phyloP scores from a whole-genome alignment of 2,113 vertebrate species.

The Psephotus haematonotus region DNA sequence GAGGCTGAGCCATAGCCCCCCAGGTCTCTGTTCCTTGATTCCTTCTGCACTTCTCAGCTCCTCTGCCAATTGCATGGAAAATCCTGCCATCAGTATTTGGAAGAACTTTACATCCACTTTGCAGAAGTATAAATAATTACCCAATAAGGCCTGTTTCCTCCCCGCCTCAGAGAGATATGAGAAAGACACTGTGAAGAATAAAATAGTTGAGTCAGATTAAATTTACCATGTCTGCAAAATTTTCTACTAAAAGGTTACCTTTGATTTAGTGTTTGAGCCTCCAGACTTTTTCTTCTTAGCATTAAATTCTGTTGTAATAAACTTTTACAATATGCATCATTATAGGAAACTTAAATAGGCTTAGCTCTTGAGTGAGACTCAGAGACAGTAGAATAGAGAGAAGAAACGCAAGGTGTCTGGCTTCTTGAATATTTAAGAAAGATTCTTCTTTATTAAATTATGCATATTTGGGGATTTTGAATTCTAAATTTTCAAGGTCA shows the following conservation, averaged over 20 bases:
- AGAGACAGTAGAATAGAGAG: background rate
- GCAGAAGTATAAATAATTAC: conserved; percentile 1
- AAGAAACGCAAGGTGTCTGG: conserved; percentile 17
- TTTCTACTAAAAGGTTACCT: conserved; percentile 61
- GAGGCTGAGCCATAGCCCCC: background rate
- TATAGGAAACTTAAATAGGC: conserved; percentile 61
- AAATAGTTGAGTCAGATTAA: conserved; percentile 54
- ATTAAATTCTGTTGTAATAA: conserved; percentile 61
- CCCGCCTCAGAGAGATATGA: background rate
- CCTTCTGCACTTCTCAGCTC: background rate
- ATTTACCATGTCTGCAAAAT: conserved; percentile 40
- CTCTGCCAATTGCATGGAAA: background rate
- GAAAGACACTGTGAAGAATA: conserved; percentile 21
- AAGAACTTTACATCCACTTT: background rate
- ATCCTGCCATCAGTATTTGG: background rate
- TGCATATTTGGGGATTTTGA: conserved; percentile 20
- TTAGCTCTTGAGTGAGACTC: conserved; percentile 33
- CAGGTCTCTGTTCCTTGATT: background rate
- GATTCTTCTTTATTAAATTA: conserved; percentile 54
- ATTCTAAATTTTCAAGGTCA: conserved; percentile 58
- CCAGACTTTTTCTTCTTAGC: conserved; percentile 31
- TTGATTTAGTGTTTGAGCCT: conserved; percentile 44
- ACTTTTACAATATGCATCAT: conserved; percentile 60
- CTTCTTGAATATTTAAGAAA: conserved; percentile 33
- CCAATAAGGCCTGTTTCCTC: conserved; percentile 6